These are phyloP conservation scores for Poeciliopsis gracilis DNA, from an alignment of 2,797 vertebrate genomes.

Conservation along the genomic window DNA sequence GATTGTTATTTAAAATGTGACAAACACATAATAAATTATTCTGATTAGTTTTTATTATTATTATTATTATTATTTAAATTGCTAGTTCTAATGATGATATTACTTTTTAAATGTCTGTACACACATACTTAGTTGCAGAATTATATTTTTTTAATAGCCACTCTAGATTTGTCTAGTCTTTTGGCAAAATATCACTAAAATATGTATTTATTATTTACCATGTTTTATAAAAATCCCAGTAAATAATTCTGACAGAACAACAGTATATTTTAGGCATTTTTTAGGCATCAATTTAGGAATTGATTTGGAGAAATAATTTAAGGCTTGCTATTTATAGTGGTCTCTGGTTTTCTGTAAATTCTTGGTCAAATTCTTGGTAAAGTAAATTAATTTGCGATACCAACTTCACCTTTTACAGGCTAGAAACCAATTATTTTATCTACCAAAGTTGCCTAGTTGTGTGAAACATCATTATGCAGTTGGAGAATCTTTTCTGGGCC, in stretches of 20 bases:
- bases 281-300: neutral
- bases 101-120: neutral
- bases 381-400: neutral
- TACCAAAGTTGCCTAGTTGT: neutral
- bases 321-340: neutral
- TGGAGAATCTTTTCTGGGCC: conserved; percentile 6
- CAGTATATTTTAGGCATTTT: neutral
- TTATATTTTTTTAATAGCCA: neutral
- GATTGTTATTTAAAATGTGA: conserved; percentile 17
- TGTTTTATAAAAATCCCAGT: neutral
- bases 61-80: neutral
- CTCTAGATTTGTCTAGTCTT: neutral
- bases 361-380: neutral
- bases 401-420: neutral
- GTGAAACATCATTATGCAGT: conserved; percentile 15
- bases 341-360: neutral
- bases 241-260: neutral
- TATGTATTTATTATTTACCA: neutral
- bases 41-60: too few species aligned
- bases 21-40: neutral
- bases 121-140: neutral
- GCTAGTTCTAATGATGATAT: neutral
- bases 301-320: neutral
- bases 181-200: neutral
- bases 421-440: neutral